Evolutionary conservation across 2,888 invertebrate species (phyloP), one percentile per base, ranked within the genome.

Genomic region (Clanis bilineata): DNA sequence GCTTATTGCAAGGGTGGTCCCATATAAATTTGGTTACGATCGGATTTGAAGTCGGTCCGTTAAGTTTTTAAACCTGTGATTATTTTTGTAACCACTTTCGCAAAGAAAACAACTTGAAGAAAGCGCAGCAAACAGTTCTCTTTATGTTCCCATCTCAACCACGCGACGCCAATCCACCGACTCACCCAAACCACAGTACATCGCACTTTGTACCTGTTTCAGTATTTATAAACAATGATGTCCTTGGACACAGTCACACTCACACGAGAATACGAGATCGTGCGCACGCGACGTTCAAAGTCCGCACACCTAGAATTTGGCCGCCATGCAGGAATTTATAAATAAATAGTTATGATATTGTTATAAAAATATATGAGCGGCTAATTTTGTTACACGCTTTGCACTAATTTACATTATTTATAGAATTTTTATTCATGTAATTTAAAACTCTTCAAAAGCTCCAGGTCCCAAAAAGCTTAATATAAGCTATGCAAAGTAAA

Each of bases 181-280:
- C n/a, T n/a, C n/a, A n/a, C 25, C 25, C n/a, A 25, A 47, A 47
- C 21, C 21, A 44, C 25, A 51, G 51, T 51, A 32, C 23, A 32
- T 44, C 28, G 44, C 44, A 32, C 43, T 56, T 55, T 18, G 45
- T n/a, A 54, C 55, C 43, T 38, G 39, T 28, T 55, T 54, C 45
- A 55, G 36, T 45, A 60, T 60, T 44, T 58, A 58, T 56, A 60
- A 60, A 63, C 63, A 63, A 58, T 15, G 54, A 32, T 57, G 60
- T 6, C 63, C 63, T 63, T 63, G 60, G 28, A 51, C 3, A 51
- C 51, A 51, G 5, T 28, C 51, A 23, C 10, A 10, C 21, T 41
- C 22, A 32, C 51, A 63, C 56, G 56, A 25, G 25, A 39, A 32
- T 32, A 63, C 56, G 56, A 25, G 25, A 39, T 39, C 41, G 56